phyloP scores from a whole-genome alignment of 30 jellyfish, hydroid and myxozoan genomes.

The Hydractinia symbiolongicarpus region DNA sequence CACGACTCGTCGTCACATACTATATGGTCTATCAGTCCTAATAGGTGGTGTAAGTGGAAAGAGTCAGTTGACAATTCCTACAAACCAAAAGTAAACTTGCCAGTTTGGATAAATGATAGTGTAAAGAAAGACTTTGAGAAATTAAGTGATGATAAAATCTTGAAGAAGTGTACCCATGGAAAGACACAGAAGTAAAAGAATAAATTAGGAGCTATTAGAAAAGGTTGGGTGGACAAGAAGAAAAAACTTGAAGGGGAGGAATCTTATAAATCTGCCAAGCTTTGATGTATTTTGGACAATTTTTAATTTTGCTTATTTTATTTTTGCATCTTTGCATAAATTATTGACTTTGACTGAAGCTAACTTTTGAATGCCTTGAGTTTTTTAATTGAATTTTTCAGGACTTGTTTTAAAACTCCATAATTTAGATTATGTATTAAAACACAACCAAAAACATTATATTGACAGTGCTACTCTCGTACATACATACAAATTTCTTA shows the following conservation, averaged over 20 bases:
- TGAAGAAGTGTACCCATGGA: constrained; percentile 18
- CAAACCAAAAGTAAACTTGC: constrained; percentile 22
- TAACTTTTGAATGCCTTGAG: not conserved
- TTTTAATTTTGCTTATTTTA: not conserved
- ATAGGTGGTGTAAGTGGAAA: constrained; percentile 30
- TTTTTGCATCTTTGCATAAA: not conserved
- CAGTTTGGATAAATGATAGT: constrained; percentile 15
- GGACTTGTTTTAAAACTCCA: not conserved
- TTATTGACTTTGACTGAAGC: not conserved
- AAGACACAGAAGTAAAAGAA: constrained; percentile 15
- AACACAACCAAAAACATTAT: not conserved
- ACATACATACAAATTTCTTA: not conserved
- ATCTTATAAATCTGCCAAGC: not conserved
- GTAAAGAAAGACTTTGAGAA: constrained; percentile 23
- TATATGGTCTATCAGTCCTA: constrained; percentile 16
- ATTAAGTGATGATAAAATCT: constrained; percentile 4
- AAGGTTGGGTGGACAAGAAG: constrained; percentile 19
- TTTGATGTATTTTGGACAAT: not conserved
- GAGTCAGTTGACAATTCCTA: not conserved
- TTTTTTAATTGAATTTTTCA: not conserved
- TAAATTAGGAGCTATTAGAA: constrained; percentile 6
- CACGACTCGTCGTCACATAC: not conserved
- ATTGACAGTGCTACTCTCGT: not conserved
- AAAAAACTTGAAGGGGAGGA: not conserved
- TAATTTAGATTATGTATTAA: not conserved